These are phyloP conservation scores for Empidonax traillii DNA, from an alignment of 2,113 vertebrate species.

Conservation along the genomic window DNA sequence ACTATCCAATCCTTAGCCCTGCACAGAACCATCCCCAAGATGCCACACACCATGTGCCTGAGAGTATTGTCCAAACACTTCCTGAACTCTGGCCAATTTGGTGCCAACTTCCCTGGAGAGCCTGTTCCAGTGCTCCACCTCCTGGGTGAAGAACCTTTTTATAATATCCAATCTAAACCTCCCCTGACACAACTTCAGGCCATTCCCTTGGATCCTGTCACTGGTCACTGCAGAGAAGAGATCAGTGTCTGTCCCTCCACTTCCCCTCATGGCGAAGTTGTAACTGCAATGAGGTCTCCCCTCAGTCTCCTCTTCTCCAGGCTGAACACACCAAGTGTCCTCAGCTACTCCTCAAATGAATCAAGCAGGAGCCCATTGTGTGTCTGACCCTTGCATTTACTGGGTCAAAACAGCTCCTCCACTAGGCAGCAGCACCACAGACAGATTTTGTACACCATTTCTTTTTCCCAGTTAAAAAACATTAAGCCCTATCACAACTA, in stretches of 20 bases:
- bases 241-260: background rate
- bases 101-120: background rate
- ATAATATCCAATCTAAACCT: background rate
- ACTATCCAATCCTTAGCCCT: background rate
- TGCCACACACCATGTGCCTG: background rate
- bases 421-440: background rate
- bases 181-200: background rate
- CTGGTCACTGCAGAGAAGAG: background rate
- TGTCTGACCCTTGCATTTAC: rapidly evolving
- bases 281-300: background rate
- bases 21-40: background rate
- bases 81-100: background rate
- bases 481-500: background rate
- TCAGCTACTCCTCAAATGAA: background rate
- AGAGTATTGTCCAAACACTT: background rate
- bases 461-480: background rate
- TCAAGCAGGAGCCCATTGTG: rapidly evolving
- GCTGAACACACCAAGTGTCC: background rate
- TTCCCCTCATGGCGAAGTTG: background rate
- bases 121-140: background rate
- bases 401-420: background rate
- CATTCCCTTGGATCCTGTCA: background rate
- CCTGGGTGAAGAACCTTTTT: background rate
- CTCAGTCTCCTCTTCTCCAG: background rate
- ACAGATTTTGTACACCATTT: background rate